A percentile compares a stretch with the other conserved stretches of the same genome.
These are phyloP conservation scores for Bhutanitis thaidina DNA, from an alignment of 2,888 invertebrate species.

Conservation along the genomic window DNA sequence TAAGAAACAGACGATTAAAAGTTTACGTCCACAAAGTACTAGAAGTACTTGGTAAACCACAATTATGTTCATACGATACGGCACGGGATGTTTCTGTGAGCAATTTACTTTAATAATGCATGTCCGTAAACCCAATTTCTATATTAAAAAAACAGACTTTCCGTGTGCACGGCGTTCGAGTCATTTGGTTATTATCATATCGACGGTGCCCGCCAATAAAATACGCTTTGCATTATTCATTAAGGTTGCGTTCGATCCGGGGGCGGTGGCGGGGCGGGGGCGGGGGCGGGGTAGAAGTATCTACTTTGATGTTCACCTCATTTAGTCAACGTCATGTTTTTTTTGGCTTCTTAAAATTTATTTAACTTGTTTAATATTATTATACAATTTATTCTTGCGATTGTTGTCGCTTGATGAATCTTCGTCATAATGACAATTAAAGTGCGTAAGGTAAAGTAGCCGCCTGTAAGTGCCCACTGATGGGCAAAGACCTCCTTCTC, in stretches of 20 bases:
- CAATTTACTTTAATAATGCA: too few species aligned
- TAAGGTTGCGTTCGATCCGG: background rate
- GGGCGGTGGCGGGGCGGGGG: background rate
- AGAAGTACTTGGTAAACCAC: too few species aligned
- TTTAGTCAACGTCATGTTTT: background rate
- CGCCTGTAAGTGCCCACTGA: too few species aligned
- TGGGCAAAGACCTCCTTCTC: too few species aligned
- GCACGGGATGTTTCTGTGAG: too few species aligned
- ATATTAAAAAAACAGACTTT: background rate
- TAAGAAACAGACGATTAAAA: conserved; percentile 1
- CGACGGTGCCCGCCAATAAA: conserved; percentile 15
- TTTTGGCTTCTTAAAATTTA: background rate
- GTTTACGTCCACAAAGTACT: too few species aligned
- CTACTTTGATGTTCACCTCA: conserved; percentile 9
- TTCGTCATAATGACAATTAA: too few species aligned
- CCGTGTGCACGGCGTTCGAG: background rate
- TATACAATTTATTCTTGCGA: too few species aligned
- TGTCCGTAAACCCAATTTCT: background rate
- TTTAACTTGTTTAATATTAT: background rate
- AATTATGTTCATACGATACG: too few species aligned
- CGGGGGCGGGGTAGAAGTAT: background rate
- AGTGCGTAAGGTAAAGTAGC: too few species aligned
- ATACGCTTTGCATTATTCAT: conserved; percentile 18
- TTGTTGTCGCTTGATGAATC: too few species aligned
- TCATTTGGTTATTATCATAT: conserved; percentile 15